Base-by-base conservation (phyloP, 2,113 vertebrate genomes). In the Brachypodius melanocephalos region DNA sequence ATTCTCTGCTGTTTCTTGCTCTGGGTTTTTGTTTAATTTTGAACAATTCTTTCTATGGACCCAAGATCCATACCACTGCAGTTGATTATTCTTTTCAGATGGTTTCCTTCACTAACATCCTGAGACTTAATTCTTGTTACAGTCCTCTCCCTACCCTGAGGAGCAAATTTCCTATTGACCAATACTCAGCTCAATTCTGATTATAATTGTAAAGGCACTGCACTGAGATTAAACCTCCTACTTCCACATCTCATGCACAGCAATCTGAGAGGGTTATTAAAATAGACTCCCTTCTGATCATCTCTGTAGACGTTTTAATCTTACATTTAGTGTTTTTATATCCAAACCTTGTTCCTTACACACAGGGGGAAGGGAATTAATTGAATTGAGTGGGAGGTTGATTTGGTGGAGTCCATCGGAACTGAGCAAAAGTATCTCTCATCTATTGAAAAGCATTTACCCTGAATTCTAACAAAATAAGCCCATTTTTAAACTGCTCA, bases 321-420 rank as follows among this genome's bases (percentile, higher is more conserved):
- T 96, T 93, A 95, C 82, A 87, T 95, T 95, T 77, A 92, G 68
- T 96, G 86, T 96, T 97, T 97, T 97, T 93, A 97, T 95, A 94
- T 83, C 95, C 89, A 97, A 96, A 94, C 77, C 86, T 93, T 85
- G 78, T 74, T 94, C 73, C 80, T 97, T 72, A 84, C 92, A 95
- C 94, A 89, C 85, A 94, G 89, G 49, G 80, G 68, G 78, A 42
- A 96, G 85, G 95, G 97, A 96, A 96, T 88, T 95, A 96, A 97
- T 96, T 97, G 95, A 98, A 97, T 96, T 96, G 95, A 97, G 95
- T 92, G 81, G 96, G 94, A 96, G 93, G 95, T 78, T 97, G 93
- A 97, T 97, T 97, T 94, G 90, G 84, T 87, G 51, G 74, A 94
- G 73, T 96, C 77, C 95, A 71, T 82, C 88, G 82, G 93, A 95